phyloP scores from a whole-genome alignment of 2,797 vertebrate species.

The Pagetopsis macropterus region DNA sequence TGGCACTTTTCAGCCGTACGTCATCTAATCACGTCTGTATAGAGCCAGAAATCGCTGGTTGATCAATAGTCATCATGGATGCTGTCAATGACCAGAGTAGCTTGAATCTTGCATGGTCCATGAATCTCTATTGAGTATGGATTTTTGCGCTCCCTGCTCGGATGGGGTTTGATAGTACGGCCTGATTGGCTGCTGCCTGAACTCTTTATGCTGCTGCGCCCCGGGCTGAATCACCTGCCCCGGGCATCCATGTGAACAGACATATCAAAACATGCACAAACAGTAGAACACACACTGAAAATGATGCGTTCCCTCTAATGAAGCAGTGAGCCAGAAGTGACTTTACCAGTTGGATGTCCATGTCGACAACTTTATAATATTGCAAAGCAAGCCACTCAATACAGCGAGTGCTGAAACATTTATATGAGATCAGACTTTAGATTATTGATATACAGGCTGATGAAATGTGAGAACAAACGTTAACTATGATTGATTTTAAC shows the following conservation, averaged over 20 bases:
- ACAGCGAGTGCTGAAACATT: constrained; percentile 23
- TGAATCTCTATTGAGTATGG: constrained; percentile 82
- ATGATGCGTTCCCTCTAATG: constrained; percentile 71
- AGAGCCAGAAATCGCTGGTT: constrained; percentile 73
- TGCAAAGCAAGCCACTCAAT: constrained; percentile 49
- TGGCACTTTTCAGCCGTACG: constrained; percentile 78
- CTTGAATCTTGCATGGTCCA: constrained; percentile 78
- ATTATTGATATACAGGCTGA: constrained; percentile 36
- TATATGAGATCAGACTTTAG: constrained; percentile 26
- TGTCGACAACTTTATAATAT: constrained; percentile 62
- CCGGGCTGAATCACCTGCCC: constrained; percentile 79
- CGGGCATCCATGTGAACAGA: constrained; percentile 72
- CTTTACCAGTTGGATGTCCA: constrained; percentile 63
- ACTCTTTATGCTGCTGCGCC: constrained; percentile 77
- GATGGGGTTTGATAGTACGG: constrained; percentile 66
- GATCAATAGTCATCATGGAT: constrained; percentile 83
- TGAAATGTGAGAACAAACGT: constrained; percentile 46
- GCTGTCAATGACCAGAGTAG: constrained; percentile 72
- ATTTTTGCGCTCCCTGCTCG: constrained; percentile 65
- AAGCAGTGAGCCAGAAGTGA: constrained; percentile 69
- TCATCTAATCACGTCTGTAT: constrained; percentile 76
- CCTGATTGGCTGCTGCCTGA: constrained; percentile 74
- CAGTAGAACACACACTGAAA: constrained; percentile 55
- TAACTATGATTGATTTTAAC: constrained; percentile 21
- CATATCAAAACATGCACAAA: constrained; percentile 61